A percentile compares a stretch with the other conserved stretches of the same genome.
phyloP scores from a whole-genome alignment of 2,888 invertebrate genomes.

The Carterocephalus palaemon region DNA sequence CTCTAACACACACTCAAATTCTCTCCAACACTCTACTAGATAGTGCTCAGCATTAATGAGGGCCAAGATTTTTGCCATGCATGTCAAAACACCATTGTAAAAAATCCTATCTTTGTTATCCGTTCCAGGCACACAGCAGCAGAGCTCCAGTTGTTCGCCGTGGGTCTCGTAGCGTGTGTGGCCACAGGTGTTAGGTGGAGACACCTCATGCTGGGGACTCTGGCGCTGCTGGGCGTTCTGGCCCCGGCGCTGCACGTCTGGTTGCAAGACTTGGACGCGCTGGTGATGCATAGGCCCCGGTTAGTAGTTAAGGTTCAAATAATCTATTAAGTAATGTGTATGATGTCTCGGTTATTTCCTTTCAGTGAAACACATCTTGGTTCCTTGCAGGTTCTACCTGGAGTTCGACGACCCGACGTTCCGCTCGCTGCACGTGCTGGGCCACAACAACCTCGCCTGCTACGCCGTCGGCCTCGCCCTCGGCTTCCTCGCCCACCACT shows the following conservation, averaged over 20 bases:
- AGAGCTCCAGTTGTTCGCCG: conserved; percentile 40
- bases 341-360: too few species aligned
- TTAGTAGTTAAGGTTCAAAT: too few species aligned
- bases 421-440: conserved; percentile 43
- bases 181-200: conserved; percentile 18
- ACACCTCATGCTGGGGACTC: conserved; percentile 17
- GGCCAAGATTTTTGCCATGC: too few species aligned
- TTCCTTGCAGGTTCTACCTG: conserved; percentile 35
- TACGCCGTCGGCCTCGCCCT: conserved; percentile 45
- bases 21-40: too few species aligned
- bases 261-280: conserved; percentile 37
- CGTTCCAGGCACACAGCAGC: conserved; percentile 41
- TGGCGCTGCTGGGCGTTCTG: conserved; percentile 30
- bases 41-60: too few species aligned
- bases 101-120: background rate
- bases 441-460: conserved; percentile 48
- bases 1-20: too few species aligned
- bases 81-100: too few species aligned
- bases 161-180: conserved; percentile 35
- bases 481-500: conserved; percentile 42
- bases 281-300: conserved; percentile 40
- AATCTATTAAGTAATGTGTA: too few species aligned
- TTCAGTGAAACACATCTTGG: too few species aligned
- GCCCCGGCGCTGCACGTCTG: conserved; percentile 37
- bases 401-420: conserved; percentile 38